Evolutionary conservation across 2,888 invertebrate species (phyloP).

Genomic region (Stenichneumon culpator): DNA sequence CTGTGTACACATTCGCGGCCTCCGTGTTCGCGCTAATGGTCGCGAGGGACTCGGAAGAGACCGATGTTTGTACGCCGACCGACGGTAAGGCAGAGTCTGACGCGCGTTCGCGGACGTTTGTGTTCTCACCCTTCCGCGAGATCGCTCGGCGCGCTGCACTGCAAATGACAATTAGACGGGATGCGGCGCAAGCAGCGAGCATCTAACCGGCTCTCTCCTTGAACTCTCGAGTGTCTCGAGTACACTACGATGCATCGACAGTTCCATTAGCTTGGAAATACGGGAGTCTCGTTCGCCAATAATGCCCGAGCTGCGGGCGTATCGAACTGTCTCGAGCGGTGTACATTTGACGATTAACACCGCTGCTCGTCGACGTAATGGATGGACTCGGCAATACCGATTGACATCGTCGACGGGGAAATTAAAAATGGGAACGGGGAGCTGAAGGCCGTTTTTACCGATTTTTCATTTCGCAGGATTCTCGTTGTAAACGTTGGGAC

Average conservation of each 20-base stretch:
- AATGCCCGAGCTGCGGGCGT: not conserved
- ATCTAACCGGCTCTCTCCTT: conserved; percentile 15
- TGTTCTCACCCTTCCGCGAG: conserved; percentile 1
- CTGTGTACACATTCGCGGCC: not conserved
- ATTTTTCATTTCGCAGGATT: not conserved
- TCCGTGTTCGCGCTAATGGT: conserved; percentile 26
- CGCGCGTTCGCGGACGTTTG: not conserved
- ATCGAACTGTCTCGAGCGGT: not conserved
- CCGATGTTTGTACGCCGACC: not conserved
- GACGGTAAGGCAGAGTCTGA: conserved; percentile 17
- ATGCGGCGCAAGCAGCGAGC: not conserved
- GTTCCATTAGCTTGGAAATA: conserved; percentile 16
- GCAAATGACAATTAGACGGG: conserved; percentile 44
- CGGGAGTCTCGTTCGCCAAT: conserved; percentile 1
- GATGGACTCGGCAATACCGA: too few species aligned
- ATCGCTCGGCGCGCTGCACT: not conserved
- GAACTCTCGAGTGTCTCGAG: conserved; percentile 30
- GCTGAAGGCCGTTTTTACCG: too few species aligned
- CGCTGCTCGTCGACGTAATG: too few species aligned
- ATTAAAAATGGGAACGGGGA: too few species aligned
- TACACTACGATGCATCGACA: conserved; percentile 41
- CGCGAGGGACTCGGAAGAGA: conserved; percentile 20
- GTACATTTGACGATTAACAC: not conserved
- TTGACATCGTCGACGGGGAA: too few species aligned
- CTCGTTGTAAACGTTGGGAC: too few species aligned